Evolutionary conservation across 2,888 invertebrate species (phyloP).

Genomic region (Bombylius major): DNA sequence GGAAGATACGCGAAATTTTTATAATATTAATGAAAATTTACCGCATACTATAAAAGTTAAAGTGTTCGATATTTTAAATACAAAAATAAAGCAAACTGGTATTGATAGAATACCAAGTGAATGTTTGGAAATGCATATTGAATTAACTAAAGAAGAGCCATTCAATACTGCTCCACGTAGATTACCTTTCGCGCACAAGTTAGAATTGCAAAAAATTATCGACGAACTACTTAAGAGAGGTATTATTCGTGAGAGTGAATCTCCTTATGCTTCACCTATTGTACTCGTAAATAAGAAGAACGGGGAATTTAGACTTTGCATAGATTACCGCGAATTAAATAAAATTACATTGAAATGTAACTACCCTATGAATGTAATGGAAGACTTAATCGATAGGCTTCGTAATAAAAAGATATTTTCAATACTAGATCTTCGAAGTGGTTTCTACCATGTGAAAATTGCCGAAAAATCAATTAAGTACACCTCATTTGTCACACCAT

Average conservation of each 20-base stretch:
- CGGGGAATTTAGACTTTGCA: conserved; percentile 4
- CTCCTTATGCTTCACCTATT: no score
- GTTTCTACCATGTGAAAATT: conserved; percentile 14
- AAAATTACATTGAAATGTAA: conserved; percentile 5
- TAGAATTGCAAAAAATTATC: background rate
- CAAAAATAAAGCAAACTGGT: no score
- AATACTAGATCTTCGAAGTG: conserved; percentile 13
- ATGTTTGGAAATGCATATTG: no score
- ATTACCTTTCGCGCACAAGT: background rate
- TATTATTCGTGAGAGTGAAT: conserved; percentile 3
- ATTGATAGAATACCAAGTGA: no score
- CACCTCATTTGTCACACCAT: conserved; percentile 15
- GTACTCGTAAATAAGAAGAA: conserved; percentile 6
- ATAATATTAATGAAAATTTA: no score
- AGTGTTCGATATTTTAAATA: no score
- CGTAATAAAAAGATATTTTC: conserved; percentile 12
- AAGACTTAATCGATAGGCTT: conserved; percentile 5
- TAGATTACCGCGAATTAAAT: conserved; percentile 11
- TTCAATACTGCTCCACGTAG: background rate
- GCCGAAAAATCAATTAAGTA: conserved; percentile 12
- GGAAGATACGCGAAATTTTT: no score
- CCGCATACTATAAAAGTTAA: no score
- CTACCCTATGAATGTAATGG: conserved; percentile 6
- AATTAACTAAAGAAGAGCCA: background rate
- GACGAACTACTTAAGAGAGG: background rate